These are phyloP conservation scores for Margarornis squamiger DNA, from an alignment of 2,797 vertebrate species.

Conservation along the genomic window DNA sequence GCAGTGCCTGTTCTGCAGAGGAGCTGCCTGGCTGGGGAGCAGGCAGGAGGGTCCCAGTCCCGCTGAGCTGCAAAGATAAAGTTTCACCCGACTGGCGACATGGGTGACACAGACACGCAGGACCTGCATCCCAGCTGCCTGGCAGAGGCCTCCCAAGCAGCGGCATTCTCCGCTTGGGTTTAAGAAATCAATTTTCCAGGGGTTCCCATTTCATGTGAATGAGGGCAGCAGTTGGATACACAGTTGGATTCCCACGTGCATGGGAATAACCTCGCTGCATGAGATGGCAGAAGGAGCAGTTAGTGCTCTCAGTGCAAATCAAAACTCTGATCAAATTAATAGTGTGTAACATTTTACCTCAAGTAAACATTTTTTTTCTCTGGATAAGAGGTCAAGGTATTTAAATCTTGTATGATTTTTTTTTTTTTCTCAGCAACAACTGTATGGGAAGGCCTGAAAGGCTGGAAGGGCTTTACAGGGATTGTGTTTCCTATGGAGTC, in stretches of 20 bases:
- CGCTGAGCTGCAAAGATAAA: background rate
- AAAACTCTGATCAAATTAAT: constrained; percentile 16
- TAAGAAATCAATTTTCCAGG: background rate
- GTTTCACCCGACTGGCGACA: background rate
- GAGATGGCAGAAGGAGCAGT: background rate
- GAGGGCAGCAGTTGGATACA: background rate
- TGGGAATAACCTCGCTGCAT: background rate
- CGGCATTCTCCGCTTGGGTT: background rate
- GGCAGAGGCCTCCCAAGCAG: background rate
- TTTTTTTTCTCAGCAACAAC: background rate
- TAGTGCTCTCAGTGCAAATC: background rate
- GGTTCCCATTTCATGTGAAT: background rate
- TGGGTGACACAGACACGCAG: background rate
- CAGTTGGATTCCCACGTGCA: background rate
- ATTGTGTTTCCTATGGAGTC: background rate
- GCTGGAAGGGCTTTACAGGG: background rate
- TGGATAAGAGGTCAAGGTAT: background rate
- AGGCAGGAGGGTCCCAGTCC: background rate
- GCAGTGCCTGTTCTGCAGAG: background rate
- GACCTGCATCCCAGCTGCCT: background rate
- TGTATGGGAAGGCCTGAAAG: background rate
- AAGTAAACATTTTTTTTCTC: background rate
- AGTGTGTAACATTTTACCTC: background rate
- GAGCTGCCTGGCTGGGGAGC: background rate
- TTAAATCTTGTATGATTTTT: background rate